These are phyloP conservation scores for Psilanteris sp. DNA, from an alignment of 1,140 invertebrate genomes.

Conservation along the genomic window DNA sequence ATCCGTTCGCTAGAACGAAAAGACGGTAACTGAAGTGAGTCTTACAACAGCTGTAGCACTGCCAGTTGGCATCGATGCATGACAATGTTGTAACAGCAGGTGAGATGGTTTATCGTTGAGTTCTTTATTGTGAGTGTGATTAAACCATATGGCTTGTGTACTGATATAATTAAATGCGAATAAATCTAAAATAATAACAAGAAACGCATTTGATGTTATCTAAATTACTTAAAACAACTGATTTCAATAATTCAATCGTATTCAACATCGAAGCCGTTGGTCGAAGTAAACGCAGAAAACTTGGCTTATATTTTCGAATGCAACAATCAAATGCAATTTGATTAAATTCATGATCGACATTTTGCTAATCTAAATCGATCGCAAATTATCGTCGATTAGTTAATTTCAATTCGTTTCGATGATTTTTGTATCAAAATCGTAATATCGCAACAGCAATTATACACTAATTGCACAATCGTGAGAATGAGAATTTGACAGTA, in stretches of 20 bases:
- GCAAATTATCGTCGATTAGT: no score
- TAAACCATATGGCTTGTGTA: conserved; percentile 15
- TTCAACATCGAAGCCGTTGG: no score
- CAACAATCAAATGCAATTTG: no score
- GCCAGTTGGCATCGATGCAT: conserved; percentile 67
- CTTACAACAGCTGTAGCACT: conserved; percentile 70
- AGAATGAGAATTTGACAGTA: conserved; percentile 28
- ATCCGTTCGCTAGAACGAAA: conserved; percentile 65
- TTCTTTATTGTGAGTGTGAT: conserved; percentile 29
- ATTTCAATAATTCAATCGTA: no score
- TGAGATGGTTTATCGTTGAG: conserved; percentile 71
- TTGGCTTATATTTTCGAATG: no score
- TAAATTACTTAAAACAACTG: no score
- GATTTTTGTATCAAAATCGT: not conserved
- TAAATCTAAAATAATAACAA: conserved; percentile 6
- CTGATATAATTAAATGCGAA: conserved; percentile 9
- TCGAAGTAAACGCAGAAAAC: no score
- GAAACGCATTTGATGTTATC: not conserved
- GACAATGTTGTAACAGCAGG: conserved; percentile 69
- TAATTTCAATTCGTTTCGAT: no score
- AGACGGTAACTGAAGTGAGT: conserved; percentile 68
- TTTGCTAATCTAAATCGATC: no score
- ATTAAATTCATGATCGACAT: no score
- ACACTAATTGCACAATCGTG: conserved; percentile 10
- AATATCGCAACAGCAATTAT: not conserved